Evolutionary conservation across 2,797 vertebrate species (phyloP), one percentile per base, ranked within the genome.

Genomic region (Sebastes itinus): DNA sequence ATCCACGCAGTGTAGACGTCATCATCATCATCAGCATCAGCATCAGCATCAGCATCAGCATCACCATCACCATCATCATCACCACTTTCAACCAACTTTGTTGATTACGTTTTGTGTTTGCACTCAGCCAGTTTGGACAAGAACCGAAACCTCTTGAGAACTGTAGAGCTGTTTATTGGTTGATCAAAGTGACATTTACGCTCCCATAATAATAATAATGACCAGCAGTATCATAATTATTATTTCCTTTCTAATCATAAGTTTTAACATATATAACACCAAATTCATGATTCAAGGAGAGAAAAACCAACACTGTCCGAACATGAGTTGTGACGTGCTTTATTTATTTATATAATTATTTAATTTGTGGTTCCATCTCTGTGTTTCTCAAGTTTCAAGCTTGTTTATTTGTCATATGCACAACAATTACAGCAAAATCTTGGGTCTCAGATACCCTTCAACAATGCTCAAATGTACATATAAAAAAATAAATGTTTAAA

Each of bases 1-100:
- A 66, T 74, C 30, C 81, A 84, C 65, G 55, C 64, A 67, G 42
- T 33, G 67, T 5, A 73, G 72, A 74, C 85, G 35, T 84, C 77
- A 80, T 71, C 62, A 60, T 52, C 82, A 65, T 49, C 71, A 63
- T 72, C 78, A 33, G 20, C 77, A 73, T 30, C 72, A 38, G 27
- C 38, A 60, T 54, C 70, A 59, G 11, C 61, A 61, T 3, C 35
- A 38, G 0, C 61, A 64, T 4, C 72, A 69, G 2, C 33, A 63
- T 20, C 75, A 38, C 18, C 38, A 60, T 38, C 70, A 60, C 12
- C 77, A 74, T 52, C 81, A 60, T 54, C 61, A 64, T 38, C 78
- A 61, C 25, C 42, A 80, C 56, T 82, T 76, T 32, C 42, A 83
- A 30, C 61, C 16, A 72, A 78, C 64, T 87, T 86, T 22, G 18